Percentiles rank a stretch among this genome's conserved stretches.
Conservation (phyloP, 2,113 vertebrate species). For the Pandion haliaetus region DNA sequence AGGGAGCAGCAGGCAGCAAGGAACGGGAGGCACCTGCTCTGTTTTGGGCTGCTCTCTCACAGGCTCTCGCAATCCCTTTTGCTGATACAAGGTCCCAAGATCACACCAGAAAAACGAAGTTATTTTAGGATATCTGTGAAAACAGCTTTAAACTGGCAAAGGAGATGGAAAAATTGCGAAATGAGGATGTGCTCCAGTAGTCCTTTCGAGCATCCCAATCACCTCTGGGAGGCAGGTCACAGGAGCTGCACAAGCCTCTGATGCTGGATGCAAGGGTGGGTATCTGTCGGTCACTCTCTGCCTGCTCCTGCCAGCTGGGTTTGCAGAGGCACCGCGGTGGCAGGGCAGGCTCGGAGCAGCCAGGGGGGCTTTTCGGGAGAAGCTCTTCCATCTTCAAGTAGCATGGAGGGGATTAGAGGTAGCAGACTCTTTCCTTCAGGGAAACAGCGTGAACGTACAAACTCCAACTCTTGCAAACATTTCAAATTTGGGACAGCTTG, state of each 20-base stretch:
- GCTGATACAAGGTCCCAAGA: too few relatives aligned
- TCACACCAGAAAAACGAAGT: neutral
- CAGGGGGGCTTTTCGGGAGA: neutral
- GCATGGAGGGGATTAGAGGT: neutral
- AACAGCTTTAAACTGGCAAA: neutral
- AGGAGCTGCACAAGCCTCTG: neutral
- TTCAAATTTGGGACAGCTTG: neutral
- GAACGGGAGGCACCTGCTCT: neutral
- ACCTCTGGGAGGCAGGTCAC: neutral
- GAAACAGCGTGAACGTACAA: neutral
- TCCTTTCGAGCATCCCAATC: neutral
- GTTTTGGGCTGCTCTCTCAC: neutral
- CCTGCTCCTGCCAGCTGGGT: neutral
- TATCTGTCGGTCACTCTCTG: accelerated
- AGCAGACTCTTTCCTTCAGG: neutral
- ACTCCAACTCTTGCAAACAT: neutral
- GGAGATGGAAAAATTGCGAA: neutral
- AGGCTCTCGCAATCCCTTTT: neutral
- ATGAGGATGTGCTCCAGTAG: neutral
- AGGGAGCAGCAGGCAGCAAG: neutral
- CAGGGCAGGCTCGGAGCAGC: neutral
- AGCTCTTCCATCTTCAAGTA: neutral
- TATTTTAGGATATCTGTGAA: neutral
- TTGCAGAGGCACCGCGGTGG: neutral
- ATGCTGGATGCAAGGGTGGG: accelerated